Percentiles rank a stretch among this genome's conserved stretches.
Evolutionary conservation across 2,113 vertebrate species (phyloP).

Genomic region (Gambusia affinis): DNA sequence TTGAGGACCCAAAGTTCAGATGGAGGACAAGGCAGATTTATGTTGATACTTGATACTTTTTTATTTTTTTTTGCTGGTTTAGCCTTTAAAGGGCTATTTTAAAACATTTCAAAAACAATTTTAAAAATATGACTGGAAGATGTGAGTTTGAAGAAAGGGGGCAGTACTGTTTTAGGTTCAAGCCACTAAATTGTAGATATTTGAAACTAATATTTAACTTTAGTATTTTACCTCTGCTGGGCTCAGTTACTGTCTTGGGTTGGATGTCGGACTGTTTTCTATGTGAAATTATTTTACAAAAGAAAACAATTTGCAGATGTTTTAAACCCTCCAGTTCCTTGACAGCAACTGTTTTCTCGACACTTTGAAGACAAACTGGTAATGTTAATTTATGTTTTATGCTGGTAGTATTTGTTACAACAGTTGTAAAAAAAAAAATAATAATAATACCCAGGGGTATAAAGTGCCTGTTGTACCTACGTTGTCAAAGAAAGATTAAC

Average conservation of each 20-base stretch:
- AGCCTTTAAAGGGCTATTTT: slow-evolving; percentile 70
- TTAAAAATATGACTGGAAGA: slow-evolving; percentile 31
- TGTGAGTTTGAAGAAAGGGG: background rate
- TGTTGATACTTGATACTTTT: background rate
- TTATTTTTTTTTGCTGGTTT: slow-evolving; percentile 15
- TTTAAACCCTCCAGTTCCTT: background rate
- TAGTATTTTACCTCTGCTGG: slow-evolving; percentile 17
- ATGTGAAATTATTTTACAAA: slow-evolving; percentile 6
- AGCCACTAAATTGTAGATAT: slow-evolving; percentile 28
- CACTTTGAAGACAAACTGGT: background rate
- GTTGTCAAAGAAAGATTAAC: background rate
- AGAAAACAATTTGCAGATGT: background rate
- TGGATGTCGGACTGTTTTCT: background rate
- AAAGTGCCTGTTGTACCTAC: slow-evolving; percentile 20
- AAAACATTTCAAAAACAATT: slow-evolving; percentile 33
- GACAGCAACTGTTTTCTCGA: background rate
- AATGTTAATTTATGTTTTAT: background rate
- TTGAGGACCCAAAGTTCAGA: slow-evolving; percentile 15
- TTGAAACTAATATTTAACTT: slow-evolving; percentile 33
- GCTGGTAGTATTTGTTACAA: background rate
- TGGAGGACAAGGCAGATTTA: background rate
- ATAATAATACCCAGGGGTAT: background rate
- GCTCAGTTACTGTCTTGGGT: slow-evolving; percentile 14
- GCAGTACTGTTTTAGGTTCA: slow-evolving; percentile 4
- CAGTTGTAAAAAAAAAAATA: background rate